phyloP scores from a whole-genome alignment of 1,140 invertebrate genomes.

The Bicyclus anynana region DNA sequence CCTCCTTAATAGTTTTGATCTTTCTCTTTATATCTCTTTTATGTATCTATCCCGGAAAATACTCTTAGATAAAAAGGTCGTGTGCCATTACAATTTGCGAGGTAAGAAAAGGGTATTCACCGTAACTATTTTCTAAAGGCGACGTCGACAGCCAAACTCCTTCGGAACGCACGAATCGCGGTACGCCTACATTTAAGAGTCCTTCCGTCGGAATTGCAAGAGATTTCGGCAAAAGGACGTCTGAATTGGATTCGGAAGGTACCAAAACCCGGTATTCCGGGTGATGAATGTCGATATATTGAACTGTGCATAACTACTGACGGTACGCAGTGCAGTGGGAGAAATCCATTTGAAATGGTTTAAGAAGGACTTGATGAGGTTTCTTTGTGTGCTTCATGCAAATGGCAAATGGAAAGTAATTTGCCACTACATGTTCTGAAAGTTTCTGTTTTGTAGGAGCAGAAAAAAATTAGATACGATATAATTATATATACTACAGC shows the following conservation, averaged over 20 bases:
- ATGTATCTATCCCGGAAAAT: too few relatives aligned
- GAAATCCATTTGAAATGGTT: slow-evolving; percentile 41
- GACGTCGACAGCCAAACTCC: slow-evolving; percentile 54
- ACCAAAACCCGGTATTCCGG: slow-evolving; percentile 35
- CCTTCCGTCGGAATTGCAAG: slow-evolving; percentile 61
- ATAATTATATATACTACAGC: too few relatives aligned
- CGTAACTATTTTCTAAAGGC: slow-evolving; percentile 45
- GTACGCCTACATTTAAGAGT: slow-evolving; percentile 65
- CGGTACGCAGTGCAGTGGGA: slow-evolving; percentile 18
- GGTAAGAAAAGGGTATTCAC: not conserved
- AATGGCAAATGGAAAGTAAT: slow-evolving; percentile 18
- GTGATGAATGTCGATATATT: slow-evolving; percentile 31
- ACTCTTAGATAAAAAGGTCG: too few relatives aligned
- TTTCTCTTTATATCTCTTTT: too few relatives aligned
- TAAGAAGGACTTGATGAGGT: slow-evolving; percentile 28
- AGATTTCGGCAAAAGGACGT: slow-evolving; percentile 65
- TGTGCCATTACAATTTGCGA: slow-evolving; percentile 3
- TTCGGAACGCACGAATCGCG: slow-evolving; percentile 47
- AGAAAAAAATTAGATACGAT: too few relatives aligned
- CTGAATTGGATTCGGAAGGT: slow-evolving; percentile 61
- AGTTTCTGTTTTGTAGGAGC: not conserved
- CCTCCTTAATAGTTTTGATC: too few relatives aligned
- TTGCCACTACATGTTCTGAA: slow-evolving; percentile 10
- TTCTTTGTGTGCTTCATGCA: slow-evolving; percentile 24
- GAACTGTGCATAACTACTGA: slow-evolving; percentile 19